Evolutionary conservation across 2,113 vertebrate genomes (phyloP).

Genomic region (Toxotes jaculatrix): DNA sequence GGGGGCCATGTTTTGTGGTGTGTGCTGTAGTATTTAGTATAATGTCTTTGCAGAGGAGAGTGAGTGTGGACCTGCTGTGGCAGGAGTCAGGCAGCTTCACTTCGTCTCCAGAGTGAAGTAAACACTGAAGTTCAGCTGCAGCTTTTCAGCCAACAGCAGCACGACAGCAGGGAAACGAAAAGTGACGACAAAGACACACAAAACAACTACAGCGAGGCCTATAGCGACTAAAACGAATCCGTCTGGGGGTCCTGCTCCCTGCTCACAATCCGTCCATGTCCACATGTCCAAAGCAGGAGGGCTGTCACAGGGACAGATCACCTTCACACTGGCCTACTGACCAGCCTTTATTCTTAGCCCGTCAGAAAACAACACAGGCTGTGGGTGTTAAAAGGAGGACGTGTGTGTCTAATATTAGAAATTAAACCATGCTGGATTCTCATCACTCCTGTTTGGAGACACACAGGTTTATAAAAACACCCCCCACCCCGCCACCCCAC

Average conservation of each 20-base stretch:
- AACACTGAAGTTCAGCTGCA: not conserved
- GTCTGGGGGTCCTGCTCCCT: too few species aligned
- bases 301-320: not conserved
- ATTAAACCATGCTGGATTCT: conserved; percentile 27
- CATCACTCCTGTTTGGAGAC: conserved; percentile 34
- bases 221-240: too few species aligned
- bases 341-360: not conserved
- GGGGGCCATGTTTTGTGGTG: not conserved
- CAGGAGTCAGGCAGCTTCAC: not conserved
- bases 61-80: not conserved
- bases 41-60: not conserved
- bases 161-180: too few species aligned
- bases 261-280: too few species aligned
- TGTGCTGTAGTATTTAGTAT: not conserved
- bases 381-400: conserved; percentile 7
- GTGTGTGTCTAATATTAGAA: conserved; percentile 44
- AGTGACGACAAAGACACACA: too few species aligned
- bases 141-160: too few species aligned
- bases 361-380: not conserved
- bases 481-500: conserved; percentile 26
- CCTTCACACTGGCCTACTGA: not conserved
- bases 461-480: conserved; percentile 35
- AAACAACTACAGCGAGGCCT: too few species aligned
- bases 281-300: not conserved
- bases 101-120: not conserved